These are phyloP conservation scores for Heliconius cydno DNA, from an alignment of 2,888 invertebrate species.

Conservation along the genomic window DNA sequence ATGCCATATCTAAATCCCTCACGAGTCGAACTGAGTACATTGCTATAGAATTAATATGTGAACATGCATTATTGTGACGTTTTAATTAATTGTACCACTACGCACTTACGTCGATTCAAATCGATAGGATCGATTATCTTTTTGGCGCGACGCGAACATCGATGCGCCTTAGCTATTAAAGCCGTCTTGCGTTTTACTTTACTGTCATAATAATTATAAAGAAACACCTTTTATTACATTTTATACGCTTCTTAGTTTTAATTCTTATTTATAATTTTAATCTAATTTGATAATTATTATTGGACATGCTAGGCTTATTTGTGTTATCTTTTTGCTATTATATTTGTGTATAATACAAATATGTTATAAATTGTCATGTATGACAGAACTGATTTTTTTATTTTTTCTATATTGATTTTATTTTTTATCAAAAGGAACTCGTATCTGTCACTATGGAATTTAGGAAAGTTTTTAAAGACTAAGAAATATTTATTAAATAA, in stretches of 20 bases:
- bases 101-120: constrained; percentile 44
- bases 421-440: too few relatives aligned
- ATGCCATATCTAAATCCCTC: background rate
- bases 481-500: background rate
- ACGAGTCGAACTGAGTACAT: background rate
- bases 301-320: constrained; percentile 7
- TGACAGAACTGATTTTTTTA: too few relatives aligned
- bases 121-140: constrained; percentile 35
- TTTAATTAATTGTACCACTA: constrained; percentile 73
- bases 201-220: constrained; percentile 21
- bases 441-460: background rate
- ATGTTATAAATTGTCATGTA: too few relatives aligned
- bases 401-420: too few relatives aligned
- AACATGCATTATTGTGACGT: constrained; percentile 67
- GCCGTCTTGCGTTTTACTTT: constrained; percentile 16
- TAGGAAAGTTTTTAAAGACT: background rate
- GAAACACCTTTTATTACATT: constrained; percentile 24
- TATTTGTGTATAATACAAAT: background rate
- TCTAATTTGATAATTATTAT: constrained; percentile 13
- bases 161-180: background rate
- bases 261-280: constrained; percentile 17
- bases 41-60: constrained; percentile 62
- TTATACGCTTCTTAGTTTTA: constrained; percentile 17
- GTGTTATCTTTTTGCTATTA: background rate
- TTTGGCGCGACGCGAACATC: constrained; percentile 20